These are phyloP conservation scores for Tiliacea aurago DNA, from an alignment of 2,888 invertebrate species.

Conservation along the genomic window DNA sequence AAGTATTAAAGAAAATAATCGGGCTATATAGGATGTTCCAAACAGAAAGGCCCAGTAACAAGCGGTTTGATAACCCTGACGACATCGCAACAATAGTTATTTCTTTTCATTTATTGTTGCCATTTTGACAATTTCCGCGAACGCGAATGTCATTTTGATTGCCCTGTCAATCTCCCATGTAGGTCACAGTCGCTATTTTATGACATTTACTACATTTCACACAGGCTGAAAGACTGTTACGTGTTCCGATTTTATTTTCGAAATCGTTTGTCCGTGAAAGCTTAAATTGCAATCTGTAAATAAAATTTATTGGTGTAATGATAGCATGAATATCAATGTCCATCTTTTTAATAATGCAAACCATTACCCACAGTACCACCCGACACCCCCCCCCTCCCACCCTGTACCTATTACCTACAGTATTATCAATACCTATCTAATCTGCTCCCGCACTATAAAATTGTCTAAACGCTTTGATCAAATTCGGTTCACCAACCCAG, in stretches of 20 bases:
- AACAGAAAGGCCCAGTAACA: conserved; percentile 14
- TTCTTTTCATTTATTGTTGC: conserved; percentile 31
- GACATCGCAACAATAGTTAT: conserved; percentile 10
- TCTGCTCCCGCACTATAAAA: neutral
- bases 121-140: conserved; percentile 32
- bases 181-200: conserved; percentile 40
- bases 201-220: conserved; percentile 30
- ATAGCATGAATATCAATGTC: neutral
- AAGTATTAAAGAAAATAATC: conserved; percentile 47
- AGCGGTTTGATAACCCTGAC: conserved; percentile 16
- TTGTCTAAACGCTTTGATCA: conserved; percentile 4
- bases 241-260: conserved; percentile 29
- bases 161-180: conserved; percentile 44
- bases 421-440: neutral
- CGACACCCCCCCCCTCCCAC: no score
- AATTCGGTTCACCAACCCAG: conserved; percentile 45
- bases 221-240: conserved; percentile 14
- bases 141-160: conserved; percentile 44
- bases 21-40: conserved; percentile 3
- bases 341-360: neutral
- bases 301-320: neutral
- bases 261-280: neutral
- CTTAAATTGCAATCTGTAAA: neutral
- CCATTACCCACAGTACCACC: no score
- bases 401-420: no score